These are phyloP conservation scores for Macrophya annulata DNA, from an alignment of 2,888 invertebrate genomes.

Conservation along the genomic window DNA sequence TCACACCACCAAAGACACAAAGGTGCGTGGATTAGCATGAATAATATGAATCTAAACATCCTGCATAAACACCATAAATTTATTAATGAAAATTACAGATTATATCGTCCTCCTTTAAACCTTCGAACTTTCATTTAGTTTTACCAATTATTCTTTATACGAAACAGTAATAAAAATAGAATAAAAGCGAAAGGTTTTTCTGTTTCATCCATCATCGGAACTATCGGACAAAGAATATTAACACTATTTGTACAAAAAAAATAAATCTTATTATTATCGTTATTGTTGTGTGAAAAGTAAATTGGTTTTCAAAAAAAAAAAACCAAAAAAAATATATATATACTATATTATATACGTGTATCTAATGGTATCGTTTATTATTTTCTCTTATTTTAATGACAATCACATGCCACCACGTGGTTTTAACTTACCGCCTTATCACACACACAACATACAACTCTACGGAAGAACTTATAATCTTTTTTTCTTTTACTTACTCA, in stretches of 20 bases:
- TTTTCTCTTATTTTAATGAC: neutral
- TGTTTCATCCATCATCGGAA: neutral
- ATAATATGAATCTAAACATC: neutral
- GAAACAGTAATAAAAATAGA: neutral
- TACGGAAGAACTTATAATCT: neutral
- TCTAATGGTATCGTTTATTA: neutral
- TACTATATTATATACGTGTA: no score
- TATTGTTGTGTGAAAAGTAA: neutral
- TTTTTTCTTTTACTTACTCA: neutral
- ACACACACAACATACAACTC: neutral
- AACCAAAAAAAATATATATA: no score
- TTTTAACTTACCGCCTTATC: neutral
- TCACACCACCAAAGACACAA: conserved; percentile 82
- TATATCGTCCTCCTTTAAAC: no score
- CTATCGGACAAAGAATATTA: neutral
- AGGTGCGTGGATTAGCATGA: conserved; percentile 78
- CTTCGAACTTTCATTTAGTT: neutral
- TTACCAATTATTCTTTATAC: neutral
- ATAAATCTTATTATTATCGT: neutral
- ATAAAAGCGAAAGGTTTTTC: neutral
- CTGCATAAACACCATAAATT: no score
- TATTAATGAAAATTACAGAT: no score
- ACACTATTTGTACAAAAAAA: neutral
- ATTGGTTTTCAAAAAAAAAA: neutral
- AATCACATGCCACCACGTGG: conserved; percentile 2